phyloP scores from a whole-genome alignment of 2,113 vertebrate species.

The Notothenia coriiceps region DNA sequence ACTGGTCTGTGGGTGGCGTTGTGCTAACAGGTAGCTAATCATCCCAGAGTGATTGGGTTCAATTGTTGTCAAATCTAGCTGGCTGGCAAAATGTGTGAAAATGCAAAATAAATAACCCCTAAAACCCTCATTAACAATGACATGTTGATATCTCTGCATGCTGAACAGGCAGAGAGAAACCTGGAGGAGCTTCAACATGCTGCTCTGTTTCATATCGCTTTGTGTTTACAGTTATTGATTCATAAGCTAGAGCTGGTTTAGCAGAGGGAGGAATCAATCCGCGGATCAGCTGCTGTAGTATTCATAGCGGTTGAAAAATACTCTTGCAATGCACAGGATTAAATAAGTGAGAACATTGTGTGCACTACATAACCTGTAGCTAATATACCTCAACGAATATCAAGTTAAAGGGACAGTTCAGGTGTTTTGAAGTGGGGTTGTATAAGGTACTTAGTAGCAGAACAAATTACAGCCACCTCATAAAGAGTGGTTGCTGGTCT shows the following conservation, averaged over 20 bases:
- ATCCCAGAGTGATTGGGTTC: not conserved
- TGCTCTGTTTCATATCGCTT: not conserved
- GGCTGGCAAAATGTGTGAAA: too few species aligned
- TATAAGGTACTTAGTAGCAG: not conserved
- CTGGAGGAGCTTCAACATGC: not conserved
- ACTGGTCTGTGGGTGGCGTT: not conserved
- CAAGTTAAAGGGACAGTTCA: not conserved
- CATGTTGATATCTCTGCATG: not conserved
- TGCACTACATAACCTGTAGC: not conserved
- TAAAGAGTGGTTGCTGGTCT: too few species aligned
- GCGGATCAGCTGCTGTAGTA: not conserved
- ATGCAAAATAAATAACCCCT: too few species aligned
- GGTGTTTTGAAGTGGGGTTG: not conserved
- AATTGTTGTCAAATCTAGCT: not conserved
- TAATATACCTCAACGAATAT: not conserved
- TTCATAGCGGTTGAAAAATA: not conserved
- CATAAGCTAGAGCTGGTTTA: not conserved
- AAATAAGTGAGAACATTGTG: not conserved
- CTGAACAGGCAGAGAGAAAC: not conserved
- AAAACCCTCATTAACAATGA: too few species aligned
- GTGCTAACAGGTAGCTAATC: slow-evolving; percentile 7
- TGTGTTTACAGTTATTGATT: not conserved
- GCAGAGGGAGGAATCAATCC: not conserved
- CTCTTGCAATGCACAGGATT: not conserved
- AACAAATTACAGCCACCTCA: too few species aligned